phyloP scores from a whole-genome alignment of 2,113 vertebrate genomes.

The Eurystomus gularis region DNA sequence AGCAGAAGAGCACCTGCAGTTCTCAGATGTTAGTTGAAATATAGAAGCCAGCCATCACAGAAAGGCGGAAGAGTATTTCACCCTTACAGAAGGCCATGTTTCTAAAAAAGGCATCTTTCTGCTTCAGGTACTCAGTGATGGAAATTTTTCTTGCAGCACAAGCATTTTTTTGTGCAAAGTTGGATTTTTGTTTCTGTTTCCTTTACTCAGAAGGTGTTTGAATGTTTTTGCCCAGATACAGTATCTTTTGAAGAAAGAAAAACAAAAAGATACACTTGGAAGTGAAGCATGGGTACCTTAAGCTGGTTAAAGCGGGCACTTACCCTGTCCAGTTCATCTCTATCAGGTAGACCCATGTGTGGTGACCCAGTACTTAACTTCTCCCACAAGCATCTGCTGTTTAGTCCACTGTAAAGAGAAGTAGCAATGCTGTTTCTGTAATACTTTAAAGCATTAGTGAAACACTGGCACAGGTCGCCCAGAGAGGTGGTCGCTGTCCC shows the following conservation, averaged over 20 bases:
- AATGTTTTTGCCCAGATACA: neutral
- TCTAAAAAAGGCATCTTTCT: neutral
- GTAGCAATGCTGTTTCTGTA: neutral
- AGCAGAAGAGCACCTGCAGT: neutral
- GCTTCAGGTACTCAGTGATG: neutral
- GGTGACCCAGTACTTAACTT: neutral
- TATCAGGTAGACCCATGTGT: neutral
- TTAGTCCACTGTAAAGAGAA: neutral
- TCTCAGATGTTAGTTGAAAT: neutral
- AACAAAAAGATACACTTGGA: neutral
- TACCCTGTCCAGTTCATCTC: neutral
- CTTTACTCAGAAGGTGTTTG: neutral
- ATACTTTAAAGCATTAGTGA: neutral
- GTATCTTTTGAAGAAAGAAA: neutral
- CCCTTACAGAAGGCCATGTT: neutral
- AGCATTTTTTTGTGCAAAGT: neutral
- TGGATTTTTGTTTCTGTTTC: neutral
- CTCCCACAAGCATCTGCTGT: neutral
- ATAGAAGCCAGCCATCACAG: neutral
- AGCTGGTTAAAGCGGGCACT: neutral
- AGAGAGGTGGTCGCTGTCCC: neutral
- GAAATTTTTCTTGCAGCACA: neutral
- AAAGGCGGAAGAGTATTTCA: neutral
- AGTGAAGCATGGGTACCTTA: neutral
- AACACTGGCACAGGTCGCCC: neutral